Percentiles rank a stretch among this genome's conserved stretches.
These are phyloP conservation scores for Nanorana parkeri DNA, from an alignment of 2,113 vertebrate genomes.

Conservation along the genomic window DNA sequence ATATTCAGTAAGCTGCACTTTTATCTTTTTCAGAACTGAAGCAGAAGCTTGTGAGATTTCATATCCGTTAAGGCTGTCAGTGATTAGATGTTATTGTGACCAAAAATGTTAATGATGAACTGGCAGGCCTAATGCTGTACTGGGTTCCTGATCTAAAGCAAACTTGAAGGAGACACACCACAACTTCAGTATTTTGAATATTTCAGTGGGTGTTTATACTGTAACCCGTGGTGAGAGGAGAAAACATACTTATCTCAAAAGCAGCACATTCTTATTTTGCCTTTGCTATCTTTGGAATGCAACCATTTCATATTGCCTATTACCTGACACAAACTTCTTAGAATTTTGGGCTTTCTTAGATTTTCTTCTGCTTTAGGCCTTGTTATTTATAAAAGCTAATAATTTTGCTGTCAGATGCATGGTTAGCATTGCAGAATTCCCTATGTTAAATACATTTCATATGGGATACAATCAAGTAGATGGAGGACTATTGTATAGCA, in stretches of 20 bases:
- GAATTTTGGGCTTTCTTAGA: slow-evolving; percentile 68
- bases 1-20: background rate
- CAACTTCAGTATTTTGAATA: slow-evolving; percentile 45
- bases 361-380: slow-evolving; percentile 65
- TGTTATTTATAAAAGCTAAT: slow-evolving; percentile 67
- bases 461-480: no score
- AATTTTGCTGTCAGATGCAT: slow-evolving; percentile 64
- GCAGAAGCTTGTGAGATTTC: background rate
- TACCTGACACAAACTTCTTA: slow-evolving; percentile 67
- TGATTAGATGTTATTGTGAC: slow-evolving; percentile 1
- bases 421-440: slow-evolving; percentile 64
- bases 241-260: slow-evolving; percentile 64
- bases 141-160: background rate
- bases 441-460: slow-evolving; percentile 35
- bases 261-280: slow-evolving; percentile 61
- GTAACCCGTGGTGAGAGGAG: slow-evolving; percentile 52
- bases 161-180: background rate
- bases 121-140: background rate
- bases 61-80: background rate
- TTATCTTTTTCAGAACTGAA: slow-evolving; percentile 17
- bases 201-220: slow-evolving; percentile 8
- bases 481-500: slow-evolving; percentile 43
- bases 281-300: slow-evolving; percentile 64
- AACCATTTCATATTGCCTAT: slow-evolving; percentile 69
- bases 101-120: background rate